Evolutionary conservation across 1,140 invertebrate genomes (phyloP), one percentile per base, ranked within the genome.

Genomic region (Antheraea pernyi): DNA sequence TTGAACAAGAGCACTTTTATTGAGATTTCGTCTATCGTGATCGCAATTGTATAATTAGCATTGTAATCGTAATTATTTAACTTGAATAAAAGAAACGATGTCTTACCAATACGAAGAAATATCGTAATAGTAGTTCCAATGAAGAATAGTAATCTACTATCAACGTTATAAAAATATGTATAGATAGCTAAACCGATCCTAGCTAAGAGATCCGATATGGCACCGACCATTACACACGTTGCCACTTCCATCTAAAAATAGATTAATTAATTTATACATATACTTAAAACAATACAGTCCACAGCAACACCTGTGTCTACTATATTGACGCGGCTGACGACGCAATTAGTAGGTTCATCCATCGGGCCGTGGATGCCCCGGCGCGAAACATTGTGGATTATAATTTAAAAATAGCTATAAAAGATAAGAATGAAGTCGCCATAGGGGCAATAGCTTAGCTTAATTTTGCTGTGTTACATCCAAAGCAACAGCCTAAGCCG

Each of bases 181-280:
- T 88, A 82, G 4, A 91, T 68, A 11, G 89, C 89, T 0, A 91
- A 73, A 9, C 71, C 58, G 37, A 91, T 84, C 67, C 89, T 82
- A 22, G 88, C 87, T 11, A 82, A 7, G 3, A 91, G 69, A 74
- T 91, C 89, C 2, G 88, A 86, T 60, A 91, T 66, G 0, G 89
- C 89, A 0, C 89, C 89, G 0, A 85, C 82, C 89, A 91, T 91
- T 7, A 91, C 89, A 71, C 89, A 91, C 4, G 88, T 83, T 7
- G 89, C 86, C 11, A 91, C 89, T 82, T 91, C 76, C 73, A 91
- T 85, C 89, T 91, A 67, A 83, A 75, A 79, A 58, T 42, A 42
- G 70, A 59, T 60, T 19, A 72, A 70, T 16, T 30, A 13, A 8
- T 22, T 61, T 61, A 30, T 61, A 30, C 16, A 53, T 6, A 53